Evolutionary conservation across 2,888 invertebrate species (phyloP), one percentile per base, ranked within the genome.

Genomic region (Hedychridium roseum): DNA sequence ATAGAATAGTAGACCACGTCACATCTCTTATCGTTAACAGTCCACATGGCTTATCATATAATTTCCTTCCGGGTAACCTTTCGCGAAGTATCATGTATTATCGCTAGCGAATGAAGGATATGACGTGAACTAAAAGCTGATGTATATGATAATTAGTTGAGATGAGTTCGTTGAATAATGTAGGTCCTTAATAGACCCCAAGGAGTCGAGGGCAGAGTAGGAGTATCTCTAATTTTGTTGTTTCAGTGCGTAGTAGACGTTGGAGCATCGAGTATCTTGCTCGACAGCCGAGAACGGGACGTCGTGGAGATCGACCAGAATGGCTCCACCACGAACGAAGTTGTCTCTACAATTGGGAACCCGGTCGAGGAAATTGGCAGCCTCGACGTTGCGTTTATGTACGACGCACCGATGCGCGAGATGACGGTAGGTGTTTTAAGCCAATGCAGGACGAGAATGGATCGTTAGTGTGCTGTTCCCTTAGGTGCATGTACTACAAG

Each of bases 321-420:
- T 46, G 60, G 55, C 11, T 54, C 67, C 2, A 21, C 79, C 78
- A 50, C 72, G 74, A 84, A 77, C 73, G 83, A 76, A 50, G 64
- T 59, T 32, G 60, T 68, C 42, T 61, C 73, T 20, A 62, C 72
- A 37, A 55, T 73, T 55, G 59, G 53, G 26, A 60, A 66, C 21
- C 65, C 63, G 53, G 50, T 65, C 39, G 77, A 79, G 26, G 79
- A 79, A 50, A 56, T 75, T 41, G 79, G 95, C 3, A 88, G 89
- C 54, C 83, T 97, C 55, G 94, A 96, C 80, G 86, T 95, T 51
- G 92, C 94, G 4, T 85, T 96, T 71, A 82, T 92, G 21, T 96
- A 95, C 77, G 94, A 95, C 76, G 91, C 93, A 9, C 92, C 92
- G 4, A 91, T 93, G 81, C 86, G 92, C 50, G 92, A 91, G 80